A percentile compares a stretch with the other conserved stretches of the same genome.
phyloP scores from a whole-genome alignment of 2,888 invertebrate species.

The Agriopis leucophaearia region DNA sequence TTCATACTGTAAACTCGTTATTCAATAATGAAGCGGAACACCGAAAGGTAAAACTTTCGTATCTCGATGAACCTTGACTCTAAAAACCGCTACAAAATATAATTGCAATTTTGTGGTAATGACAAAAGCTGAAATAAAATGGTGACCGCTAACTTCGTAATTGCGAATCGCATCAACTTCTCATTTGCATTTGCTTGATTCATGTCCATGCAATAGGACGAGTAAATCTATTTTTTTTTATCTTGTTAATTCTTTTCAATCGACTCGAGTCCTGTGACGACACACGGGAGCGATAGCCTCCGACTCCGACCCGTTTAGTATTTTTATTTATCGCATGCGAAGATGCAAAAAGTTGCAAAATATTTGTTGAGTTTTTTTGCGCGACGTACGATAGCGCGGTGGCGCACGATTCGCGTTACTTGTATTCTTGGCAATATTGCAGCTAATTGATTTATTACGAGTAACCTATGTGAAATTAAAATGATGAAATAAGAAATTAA shows the following conservation, averaged over 20 bases:
- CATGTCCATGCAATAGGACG: slow-evolving; percentile 9
- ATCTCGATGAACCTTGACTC: slow-evolving; percentile 42
- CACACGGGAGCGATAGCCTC: slow-evolving; percentile 61
- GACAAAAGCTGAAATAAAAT: slow-evolving; percentile 25
- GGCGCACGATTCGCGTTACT: slow-evolving; percentile 24
- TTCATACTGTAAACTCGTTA: slow-evolving; percentile 10
- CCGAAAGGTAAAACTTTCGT: slow-evolving; percentile 20
- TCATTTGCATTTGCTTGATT: slow-evolving; percentile 29
- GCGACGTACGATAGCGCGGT: slow-evolving; percentile 28
- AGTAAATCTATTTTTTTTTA: slow-evolving; percentile 4
- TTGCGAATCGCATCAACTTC: slow-evolving; percentile 32
- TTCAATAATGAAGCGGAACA: slow-evolving; percentile 22
- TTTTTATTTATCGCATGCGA: slow-evolving; percentile 53
- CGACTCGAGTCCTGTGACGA: slow-evolving; percentile 35
- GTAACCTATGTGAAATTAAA: neutral
- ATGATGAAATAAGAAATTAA: too few species aligned
- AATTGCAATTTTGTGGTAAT: slow-evolving; percentile 31
- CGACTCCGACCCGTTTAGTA: slow-evolving; percentile 61
- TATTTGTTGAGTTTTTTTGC: slow-evolving; percentile 40
- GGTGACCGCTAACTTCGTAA: slow-evolving; percentile 29
- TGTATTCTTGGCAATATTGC: slow-evolving; percentile 19
- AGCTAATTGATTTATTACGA: slow-evolving; percentile 5
- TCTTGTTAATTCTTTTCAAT: slow-evolving; percentile 29
- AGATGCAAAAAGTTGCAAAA: slow-evolving; percentile 53
- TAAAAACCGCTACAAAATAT: slow-evolving; percentile 32